Conservation (phyloP, 2,888 invertebrate genomes). For the Syrphus vitripennis region DNA sequence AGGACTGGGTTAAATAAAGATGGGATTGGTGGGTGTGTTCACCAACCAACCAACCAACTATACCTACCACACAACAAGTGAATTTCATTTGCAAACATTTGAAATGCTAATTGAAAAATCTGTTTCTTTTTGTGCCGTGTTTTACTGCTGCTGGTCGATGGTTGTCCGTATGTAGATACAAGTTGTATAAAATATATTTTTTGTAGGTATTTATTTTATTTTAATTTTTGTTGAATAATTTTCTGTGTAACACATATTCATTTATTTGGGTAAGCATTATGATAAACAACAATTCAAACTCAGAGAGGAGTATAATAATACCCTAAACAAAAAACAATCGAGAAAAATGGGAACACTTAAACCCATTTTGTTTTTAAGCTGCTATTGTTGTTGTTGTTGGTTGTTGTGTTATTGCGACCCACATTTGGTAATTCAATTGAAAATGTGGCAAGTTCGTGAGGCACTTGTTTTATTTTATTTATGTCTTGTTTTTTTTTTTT, state of each 20-base stretch:
- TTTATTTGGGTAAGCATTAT: conserved; percentile 60
- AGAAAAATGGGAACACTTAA: background rate
- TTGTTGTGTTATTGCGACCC: conserved; percentile 39
- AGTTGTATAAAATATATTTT: background rate
- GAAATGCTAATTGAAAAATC: conserved; percentile 68
- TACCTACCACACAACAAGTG: conserved; percentile 53
- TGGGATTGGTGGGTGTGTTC: conserved; percentile 50
- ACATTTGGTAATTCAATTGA: conserved; percentile 62
- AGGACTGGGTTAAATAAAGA: background rate
- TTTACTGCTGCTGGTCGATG: background rate
- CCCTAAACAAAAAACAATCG: background rate
- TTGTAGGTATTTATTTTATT: background rate
- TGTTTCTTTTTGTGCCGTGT: conserved; percentile 41
- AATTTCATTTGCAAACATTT: conserved; percentile 70
- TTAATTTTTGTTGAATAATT: conserved; percentile 42
- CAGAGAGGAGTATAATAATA: background rate
- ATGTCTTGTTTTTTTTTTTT: background rate
- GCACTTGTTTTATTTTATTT: conserved; percentile 61
- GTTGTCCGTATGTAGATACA: background rate
- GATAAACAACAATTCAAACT: conserved; percentile 19
- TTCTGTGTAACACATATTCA: conserved; percentile 54
- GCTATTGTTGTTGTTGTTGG: background rate
- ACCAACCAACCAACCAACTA: background rate
- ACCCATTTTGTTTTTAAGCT: conserved; percentile 11
- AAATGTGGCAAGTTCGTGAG: conserved; percentile 65